Conservation (phyloP, 1,140 invertebrate species). For the Ericerus pela region DNA sequence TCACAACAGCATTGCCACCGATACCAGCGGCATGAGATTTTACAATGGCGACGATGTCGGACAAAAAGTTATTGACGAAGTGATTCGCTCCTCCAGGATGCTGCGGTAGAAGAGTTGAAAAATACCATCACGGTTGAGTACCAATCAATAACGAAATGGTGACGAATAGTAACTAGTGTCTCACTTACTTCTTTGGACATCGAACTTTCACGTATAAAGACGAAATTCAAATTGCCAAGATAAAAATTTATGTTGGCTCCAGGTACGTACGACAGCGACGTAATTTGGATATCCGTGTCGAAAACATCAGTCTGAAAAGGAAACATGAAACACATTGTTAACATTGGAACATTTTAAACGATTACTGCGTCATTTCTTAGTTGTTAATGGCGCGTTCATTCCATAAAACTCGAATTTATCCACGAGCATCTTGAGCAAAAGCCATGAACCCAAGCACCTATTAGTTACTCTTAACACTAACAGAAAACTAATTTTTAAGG, state of each 20-base stretch:
- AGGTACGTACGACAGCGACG: conserved; percentile 64
- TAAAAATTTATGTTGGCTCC: conserved; percentile 68
- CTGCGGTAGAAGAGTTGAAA: conserved; percentile 16
- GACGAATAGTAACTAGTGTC: neutral
- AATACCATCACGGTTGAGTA: neutral
- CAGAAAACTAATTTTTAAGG: no score
- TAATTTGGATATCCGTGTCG: conserved; percentile 39
- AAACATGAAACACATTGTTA: neutral
- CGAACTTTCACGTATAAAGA: conserved; percentile 88
- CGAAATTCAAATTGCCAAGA: conserved; percentile 84
- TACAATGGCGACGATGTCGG: conserved; percentile 79
- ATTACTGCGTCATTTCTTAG: neutral
- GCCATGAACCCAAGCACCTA: neutral
- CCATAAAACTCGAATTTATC: no score
- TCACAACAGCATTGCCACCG: conserved; percentile 89
- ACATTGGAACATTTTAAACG: neutral
- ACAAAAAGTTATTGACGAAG: conserved; percentile 84
- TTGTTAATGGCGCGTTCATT: no score
- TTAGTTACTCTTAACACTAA: no score
- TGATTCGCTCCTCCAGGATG: conserved; percentile 75
- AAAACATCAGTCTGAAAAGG: neutral
- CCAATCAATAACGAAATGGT: neutral
- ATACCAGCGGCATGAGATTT: conserved; percentile 80
- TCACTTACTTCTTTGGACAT: conserved; percentile 64
- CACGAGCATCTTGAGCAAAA: neutral